Percentiles rank a stretch among this genome's conserved stretches.
Conservation (phyloP, 2,888 invertebrate genomes). For the Neoitamus cyanurus region DNA sequence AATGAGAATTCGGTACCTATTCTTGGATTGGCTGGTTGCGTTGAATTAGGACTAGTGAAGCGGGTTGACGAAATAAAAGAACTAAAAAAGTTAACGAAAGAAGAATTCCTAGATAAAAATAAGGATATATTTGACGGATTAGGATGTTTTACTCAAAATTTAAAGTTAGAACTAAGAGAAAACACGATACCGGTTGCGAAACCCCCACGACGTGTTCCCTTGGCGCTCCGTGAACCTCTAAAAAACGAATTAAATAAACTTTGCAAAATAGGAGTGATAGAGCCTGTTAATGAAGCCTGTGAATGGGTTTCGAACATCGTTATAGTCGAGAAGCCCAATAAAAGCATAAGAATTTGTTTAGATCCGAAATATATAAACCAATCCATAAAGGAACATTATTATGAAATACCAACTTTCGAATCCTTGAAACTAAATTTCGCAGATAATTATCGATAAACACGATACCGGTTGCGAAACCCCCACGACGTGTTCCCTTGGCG, state of each 20-base stretch:
- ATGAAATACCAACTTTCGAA: slow-evolving; percentile 55
- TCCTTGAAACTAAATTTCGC: slow-evolving; percentile 55
- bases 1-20: too few species aligned
- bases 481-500: slow-evolving; percentile 28
- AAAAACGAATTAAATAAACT: background rate
- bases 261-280: background rate
- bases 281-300: background rate
- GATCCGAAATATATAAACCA: slow-evolving; percentile 55
- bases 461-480: background rate
- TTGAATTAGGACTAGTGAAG: too few species aligned
- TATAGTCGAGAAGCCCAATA: slow-evolving; percentile 54
- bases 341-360: slow-evolving; percentile 54
- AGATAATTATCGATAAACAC: slow-evolving; percentile 50
- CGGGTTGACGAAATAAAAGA: too few species aligned
- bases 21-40: too few species aligned
- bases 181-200: background rate
- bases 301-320: slow-evolving; percentile 49
- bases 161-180: slow-evolving; percentile 19
- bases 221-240: background rate
- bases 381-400: slow-evolving; percentile 54
- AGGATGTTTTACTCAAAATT: slow-evolving; percentile 4
- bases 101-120: slow-evolving; percentile 15
- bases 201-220: slow-evolving; percentile 34
- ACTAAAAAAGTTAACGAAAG: background rate
- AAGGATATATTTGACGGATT: slow-evolving; percentile 18